A percentile compares a stretch with the other conserved stretches of the same genome.
These are phyloP conservation scores for Galbula dea DNA, from an alignment of 2,113 vertebrate species.

Conservation along the genomic window DNA sequence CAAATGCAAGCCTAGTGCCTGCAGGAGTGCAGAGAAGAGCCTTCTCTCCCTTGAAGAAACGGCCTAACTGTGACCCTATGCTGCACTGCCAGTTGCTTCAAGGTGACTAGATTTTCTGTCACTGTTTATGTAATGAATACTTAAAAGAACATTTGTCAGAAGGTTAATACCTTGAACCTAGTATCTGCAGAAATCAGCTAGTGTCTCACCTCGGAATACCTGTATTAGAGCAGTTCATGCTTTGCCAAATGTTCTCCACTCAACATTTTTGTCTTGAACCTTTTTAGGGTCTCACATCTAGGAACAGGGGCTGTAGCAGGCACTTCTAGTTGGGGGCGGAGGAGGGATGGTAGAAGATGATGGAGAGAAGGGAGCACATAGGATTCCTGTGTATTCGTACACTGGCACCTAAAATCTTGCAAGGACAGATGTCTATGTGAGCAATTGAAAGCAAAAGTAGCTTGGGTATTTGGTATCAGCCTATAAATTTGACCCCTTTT, in stretches of 20 bases:
- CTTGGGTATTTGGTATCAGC: neutral
- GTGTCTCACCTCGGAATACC: neutral
- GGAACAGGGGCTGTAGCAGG: neutral
- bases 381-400: neutral
- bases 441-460: neutral
- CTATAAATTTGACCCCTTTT: neutral
- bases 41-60: slow-evolving; percentile 4
- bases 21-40: neutral
- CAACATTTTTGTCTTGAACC: neutral
- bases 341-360: neutral
- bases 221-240: too few species aligned
- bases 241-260: neutral
- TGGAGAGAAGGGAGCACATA: neutral
- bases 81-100: slow-evolving; percentile 64
- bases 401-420: neutral
- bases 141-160: neutral
- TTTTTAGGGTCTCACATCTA: neutral
- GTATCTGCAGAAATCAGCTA: neutral
- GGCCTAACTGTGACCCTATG: slow-evolving; percentile 78
- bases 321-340: neutral
- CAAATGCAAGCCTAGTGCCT: neutral
- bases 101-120: slow-evolving; percentile 63
- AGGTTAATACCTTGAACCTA: neutral
- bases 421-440: neutral
- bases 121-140: neutral